Percentiles rank a stretch among this genome's conserved stretches.
These are phyloP conservation scores for Manis javanica DNA, from an alignment of 2,797 vertebrate genomes.

Conservation along the genomic window DNA sequence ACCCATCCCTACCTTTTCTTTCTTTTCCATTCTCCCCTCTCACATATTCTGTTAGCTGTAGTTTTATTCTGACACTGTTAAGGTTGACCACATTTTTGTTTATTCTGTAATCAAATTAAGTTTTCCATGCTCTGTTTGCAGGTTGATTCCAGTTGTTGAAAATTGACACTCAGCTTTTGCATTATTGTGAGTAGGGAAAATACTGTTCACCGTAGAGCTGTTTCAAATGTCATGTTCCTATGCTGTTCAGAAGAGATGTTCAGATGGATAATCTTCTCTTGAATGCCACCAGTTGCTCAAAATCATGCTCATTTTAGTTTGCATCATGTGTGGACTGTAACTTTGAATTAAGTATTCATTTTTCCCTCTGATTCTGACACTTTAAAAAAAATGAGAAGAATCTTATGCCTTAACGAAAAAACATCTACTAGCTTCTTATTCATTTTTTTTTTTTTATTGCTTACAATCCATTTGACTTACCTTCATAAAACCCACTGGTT, in stretches of 20 bases:
- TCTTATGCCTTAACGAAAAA: not conserved
- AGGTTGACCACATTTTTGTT: conserved; percentile 2
- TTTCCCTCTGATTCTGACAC: not conserved
- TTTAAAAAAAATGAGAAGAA: not conserved
- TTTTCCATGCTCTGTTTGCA: not conserved
- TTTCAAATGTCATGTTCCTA: not conserved
- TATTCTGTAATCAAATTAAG: not conserved
- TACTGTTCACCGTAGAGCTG: not conserved
- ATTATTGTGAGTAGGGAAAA: not conserved
- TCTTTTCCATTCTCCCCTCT: not conserved
- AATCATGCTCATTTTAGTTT: not conserved
- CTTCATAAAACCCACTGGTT: not conserved
- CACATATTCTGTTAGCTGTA: not conserved
- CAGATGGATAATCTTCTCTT: not conserved
- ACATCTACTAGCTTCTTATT: not conserved
- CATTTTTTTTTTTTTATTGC: not conserved
- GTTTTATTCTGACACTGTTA: conserved; percentile 23
- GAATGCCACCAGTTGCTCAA: not conserved
- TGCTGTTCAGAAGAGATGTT: not conserved
- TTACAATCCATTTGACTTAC: not conserved
- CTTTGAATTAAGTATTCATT: not conserved
- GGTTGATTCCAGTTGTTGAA: not conserved
- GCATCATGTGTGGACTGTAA: not conserved
- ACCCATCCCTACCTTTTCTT: not conserved
- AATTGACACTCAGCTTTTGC: not conserved